Conservation (phyloP, 2,113 vertebrate genomes). For the Oplegnathus fasciatus region DNA sequence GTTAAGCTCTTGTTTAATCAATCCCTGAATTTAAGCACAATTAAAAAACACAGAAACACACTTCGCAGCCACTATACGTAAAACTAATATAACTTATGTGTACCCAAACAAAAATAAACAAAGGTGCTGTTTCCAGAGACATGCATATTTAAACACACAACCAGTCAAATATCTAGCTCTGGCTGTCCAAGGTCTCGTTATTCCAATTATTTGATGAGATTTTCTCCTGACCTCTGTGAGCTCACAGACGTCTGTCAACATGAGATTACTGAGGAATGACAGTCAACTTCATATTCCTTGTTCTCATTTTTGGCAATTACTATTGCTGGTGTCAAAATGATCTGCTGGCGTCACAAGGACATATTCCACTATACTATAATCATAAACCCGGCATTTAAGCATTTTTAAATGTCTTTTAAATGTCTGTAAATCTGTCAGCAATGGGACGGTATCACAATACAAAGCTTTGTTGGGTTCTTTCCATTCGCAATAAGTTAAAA, state of each 20-base stretch:
- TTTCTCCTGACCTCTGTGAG: constrained; percentile 6
- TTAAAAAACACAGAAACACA: not conserved
- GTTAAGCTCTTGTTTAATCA: not conserved
- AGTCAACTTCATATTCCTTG: not conserved
- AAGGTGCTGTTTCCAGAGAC: not conserved
- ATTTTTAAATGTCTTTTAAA: too few species aligned
- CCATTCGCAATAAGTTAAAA: constrained; percentile 33
- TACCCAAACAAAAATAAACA: not conserved
- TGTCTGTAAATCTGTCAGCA: not conserved
- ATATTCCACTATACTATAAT: not conserved
- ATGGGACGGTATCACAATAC: not conserved
- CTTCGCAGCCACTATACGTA: not conserved
- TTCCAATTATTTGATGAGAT: constrained; percentile 17
- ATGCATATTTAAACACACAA: not conserved
- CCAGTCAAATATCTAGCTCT: constrained; percentile 6
- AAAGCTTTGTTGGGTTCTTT: constrained; percentile 12
- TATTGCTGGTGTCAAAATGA: not conserved
- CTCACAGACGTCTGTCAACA: not conserved
- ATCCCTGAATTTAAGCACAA: not conserved
- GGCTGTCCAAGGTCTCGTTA: constrained; percentile 9
- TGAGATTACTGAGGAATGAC: not conserved
- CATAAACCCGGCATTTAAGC: not conserved
- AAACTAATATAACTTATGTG: not conserved
- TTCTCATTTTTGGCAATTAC: constrained; percentile 12
- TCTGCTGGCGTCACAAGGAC: not conserved